A percentile compares a stretch with the other conserved stretches of the same genome.
These are phyloP conservation scores for Lampris megalopsis DNA, from an alignment of 2,113 vertebrate species.

Conservation along the genomic window DNA sequence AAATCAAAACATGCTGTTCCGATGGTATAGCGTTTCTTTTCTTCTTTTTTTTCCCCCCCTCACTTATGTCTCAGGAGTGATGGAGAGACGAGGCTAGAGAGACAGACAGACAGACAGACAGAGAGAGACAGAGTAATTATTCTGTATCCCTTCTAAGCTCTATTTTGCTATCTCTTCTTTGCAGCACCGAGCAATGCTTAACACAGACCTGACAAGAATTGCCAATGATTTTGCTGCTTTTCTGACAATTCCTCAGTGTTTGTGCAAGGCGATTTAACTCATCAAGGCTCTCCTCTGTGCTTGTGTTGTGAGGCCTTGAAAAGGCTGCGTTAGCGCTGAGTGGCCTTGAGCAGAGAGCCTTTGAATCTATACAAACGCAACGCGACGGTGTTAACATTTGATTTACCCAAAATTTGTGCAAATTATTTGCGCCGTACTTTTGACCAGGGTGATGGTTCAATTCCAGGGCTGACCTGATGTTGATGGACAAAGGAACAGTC, in stretches of 20 bases:
- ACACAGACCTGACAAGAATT: slow-evolving; percentile 80
- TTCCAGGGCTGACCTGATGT: too few species aligned
- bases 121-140: slow-evolving; percentile 73
- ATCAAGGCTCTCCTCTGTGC: slow-evolving; percentile 79
- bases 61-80: slow-evolving; percentile 53
- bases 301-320: slow-evolving; percentile 76
- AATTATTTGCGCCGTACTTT: slow-evolving; percentile 45
- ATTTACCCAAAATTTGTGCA: slow-evolving; percentile 54
- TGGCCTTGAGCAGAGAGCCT: slow-evolving; percentile 71
- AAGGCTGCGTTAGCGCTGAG: slow-evolving; percentile 72
- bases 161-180: slow-evolving; percentile 80
- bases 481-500: too few species aligned
- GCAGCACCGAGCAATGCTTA: slow-evolving; percentile 78
- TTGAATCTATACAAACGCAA: slow-evolving; percentile 63
- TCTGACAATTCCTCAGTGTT: slow-evolving; percentile 81
- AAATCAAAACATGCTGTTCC: slow-evolving; percentile 37
- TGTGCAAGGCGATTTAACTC: slow-evolving; percentile 78
- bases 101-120: slow-evolving; percentile 23
- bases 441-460: slow-evolving; percentile 13
- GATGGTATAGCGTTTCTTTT: slow-evolving; percentile 17
- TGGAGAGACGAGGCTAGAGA: slow-evolving; percentile 19
- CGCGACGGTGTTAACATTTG: slow-evolving; percentile 56
- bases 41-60: too few species aligned
- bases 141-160: slow-evolving; percentile 74
- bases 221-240: slow-evolving; percentile 80